Evolutionary conservation across 2,888 invertebrate species (phyloP).

Genomic region (Eumerus sabulonum): DNA sequence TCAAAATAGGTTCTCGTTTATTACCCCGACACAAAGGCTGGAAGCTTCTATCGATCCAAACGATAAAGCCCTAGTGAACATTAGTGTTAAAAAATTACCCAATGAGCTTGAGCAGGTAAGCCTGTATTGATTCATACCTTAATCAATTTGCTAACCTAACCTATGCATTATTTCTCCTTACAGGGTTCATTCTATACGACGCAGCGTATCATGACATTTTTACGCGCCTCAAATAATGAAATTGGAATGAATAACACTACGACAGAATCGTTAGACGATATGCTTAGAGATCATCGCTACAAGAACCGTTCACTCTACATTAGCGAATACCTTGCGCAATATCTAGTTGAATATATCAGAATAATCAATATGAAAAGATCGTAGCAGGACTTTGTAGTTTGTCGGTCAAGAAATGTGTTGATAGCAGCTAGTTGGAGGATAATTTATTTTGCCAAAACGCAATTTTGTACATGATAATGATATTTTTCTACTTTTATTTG

Average conservation of each 20-base stretch:
- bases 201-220: constrained; percentile 76
- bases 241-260: constrained; percentile 64
- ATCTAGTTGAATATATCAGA: constrained; percentile 76
- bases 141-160: background rate
- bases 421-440: constrained; percentile 5
- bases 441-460: constrained; percentile 55
- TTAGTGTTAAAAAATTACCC: constrained; percentile 71
- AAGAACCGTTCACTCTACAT: constrained; percentile 75
- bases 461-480: constrained; percentile 47
- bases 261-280: constrained; percentile 73
- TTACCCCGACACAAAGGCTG: constrained; percentile 73
- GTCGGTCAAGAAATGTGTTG: background rate
- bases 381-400: constrained; percentile 8
- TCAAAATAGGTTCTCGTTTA: constrained; percentile 73
- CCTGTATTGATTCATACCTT: background rate
- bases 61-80: constrained; percentile 74
- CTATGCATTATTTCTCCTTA: constrained; percentile 17
- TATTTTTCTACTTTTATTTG: constrained; percentile 54
- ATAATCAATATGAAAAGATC: constrained; percentile 71
- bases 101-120: constrained; percentile 74
- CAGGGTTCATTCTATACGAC: constrained; percentile 75
- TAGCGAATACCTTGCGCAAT: constrained; percentile 75
- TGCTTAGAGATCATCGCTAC: constrained; percentile 70
- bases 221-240: constrained; percentile 72
- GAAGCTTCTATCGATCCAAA: constrained; percentile 72